Conservation (phyloP, 2,797 vertebrate genomes). For the Danio aesculapii region DNA sequence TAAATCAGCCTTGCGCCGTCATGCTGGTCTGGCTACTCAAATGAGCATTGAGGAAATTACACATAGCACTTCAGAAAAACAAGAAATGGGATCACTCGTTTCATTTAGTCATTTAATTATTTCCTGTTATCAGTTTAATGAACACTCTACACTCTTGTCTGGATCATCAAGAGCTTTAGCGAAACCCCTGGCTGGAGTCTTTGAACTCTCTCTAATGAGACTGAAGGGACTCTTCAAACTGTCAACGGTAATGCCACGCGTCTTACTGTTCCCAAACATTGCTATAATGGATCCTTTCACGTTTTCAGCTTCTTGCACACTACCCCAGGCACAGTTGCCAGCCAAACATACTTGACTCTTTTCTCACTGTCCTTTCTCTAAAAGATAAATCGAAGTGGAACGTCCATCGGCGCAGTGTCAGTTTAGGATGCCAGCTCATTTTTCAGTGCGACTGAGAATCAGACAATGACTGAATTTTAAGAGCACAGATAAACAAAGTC, state of each 20-base stretch:
- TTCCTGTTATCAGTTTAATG: constrained; percentile 18
- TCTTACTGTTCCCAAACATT: constrained; percentile 46
- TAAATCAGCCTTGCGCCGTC: neutral
- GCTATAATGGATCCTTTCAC: constrained; percentile 55
- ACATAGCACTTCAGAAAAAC: neutral
- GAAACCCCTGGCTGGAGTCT: constrained; percentile 24
- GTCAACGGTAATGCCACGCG: constrained; percentile 48
- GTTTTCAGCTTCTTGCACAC: constrained; percentile 45
- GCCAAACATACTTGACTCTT: constrained; percentile 43
- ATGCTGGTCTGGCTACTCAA: neutral
- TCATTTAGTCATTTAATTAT: neutral
- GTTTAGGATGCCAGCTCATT: constrained; percentile 43
- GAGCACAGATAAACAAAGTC: constrained; percentile 29
- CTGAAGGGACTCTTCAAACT: constrained; percentile 55
- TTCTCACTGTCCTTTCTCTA: constrained; percentile 42
- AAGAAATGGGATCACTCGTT: neutral
- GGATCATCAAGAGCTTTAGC: constrained; percentile 30
- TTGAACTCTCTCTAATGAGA: constrained; percentile 46
- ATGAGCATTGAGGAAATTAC: neutral
- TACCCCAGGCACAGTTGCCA: constrained; percentile 18
- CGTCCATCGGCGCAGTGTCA: constrained; percentile 63
- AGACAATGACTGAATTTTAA: constrained; percentile 34
- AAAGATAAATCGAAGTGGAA: constrained; percentile 34
- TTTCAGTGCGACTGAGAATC: constrained; percentile 28
- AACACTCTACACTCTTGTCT: neutral